Conservation (phyloP, 2,113 vertebrate species). For the Cephalopterus ornatus region DNA sequence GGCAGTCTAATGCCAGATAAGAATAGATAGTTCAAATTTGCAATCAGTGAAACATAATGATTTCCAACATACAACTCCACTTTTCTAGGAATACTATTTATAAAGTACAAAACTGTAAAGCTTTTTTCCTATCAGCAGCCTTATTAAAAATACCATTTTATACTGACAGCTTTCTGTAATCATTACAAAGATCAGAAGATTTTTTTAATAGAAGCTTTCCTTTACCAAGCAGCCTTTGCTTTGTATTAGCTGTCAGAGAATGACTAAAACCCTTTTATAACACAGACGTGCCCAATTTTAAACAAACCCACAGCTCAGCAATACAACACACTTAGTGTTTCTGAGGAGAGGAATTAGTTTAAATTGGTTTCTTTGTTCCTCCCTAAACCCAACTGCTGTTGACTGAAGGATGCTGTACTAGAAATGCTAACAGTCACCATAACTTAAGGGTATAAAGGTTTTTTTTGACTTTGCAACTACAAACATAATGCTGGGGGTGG, state of each 20-base stretch:
- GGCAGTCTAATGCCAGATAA: neutral
- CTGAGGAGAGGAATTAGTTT: neutral
- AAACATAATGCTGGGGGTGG: neutral
- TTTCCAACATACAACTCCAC: neutral
- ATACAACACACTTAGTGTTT: neutral
- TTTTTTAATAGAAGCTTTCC: slow-evolving; percentile 14
- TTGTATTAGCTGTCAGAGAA: neutral
- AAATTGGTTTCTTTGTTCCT: neutral
- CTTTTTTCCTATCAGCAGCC: neutral
- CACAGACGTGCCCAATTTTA: neutral
- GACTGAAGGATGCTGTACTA: neutral
- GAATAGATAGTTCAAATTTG: neutral
- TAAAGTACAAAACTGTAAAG: neutral
- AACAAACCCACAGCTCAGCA: slow-evolving; percentile 8
- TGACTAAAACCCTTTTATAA: neutral
- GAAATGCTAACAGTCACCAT: neutral
- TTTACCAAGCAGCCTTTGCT: neutral
- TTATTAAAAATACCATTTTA: slow-evolving; percentile 15
- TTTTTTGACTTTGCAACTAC: neutral
- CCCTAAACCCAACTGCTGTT: neutral
- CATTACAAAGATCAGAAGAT: neutral
- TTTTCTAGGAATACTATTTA: neutral
- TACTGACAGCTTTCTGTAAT: neutral
- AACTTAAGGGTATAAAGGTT: neutral
- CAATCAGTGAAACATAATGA: neutral